These are phyloP conservation scores for Pholis gunnellus DNA, from an alignment of 2,113 vertebrate genomes.

Conservation along the genomic window DNA sequence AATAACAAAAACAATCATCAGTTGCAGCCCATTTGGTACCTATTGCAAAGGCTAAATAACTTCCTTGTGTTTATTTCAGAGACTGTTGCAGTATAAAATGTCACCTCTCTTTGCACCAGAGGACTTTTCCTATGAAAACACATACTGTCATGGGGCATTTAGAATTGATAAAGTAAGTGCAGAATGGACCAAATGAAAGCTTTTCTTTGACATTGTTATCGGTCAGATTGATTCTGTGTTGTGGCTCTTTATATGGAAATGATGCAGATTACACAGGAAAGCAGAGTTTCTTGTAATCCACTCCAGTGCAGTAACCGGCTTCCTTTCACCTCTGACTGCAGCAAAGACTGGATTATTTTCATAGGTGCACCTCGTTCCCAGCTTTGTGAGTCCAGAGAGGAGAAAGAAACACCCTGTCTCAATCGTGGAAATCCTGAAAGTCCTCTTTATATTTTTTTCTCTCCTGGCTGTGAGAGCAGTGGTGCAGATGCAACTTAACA, in stretches of 20 bases:
- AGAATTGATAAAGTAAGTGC: neutral
- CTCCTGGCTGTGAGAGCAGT: slow-evolving; percentile 55
- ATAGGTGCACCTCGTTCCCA: neutral
- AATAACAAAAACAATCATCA: neutral
- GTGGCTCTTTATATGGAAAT: slow-evolving; percentile 8
- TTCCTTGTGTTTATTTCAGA: neutral
- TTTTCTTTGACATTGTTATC: neutral
- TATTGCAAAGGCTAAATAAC: neutral
- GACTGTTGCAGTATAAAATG: neutral
- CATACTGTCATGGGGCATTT: neutral
- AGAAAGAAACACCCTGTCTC: slow-evolving; percentile 7
- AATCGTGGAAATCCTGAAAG: slow-evolving; percentile 63
- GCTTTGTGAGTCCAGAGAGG: slow-evolving; percentile 11
- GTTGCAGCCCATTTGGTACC: no score
- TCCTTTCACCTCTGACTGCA: slow-evolving; percentile 16
- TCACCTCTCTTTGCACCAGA: neutral
- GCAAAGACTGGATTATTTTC: slow-evolving; percentile 18
- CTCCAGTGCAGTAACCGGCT: neutral
- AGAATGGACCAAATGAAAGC: neutral
- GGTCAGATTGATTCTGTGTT: neutral
- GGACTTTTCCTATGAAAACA: neutral
- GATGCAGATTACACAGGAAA: neutral
- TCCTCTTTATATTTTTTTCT: slow-evolving; percentile 47
- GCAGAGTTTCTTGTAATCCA: neutral
- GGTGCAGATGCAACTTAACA: slow-evolving; percentile 65